phyloP scores from a whole-genome alignment of 2,113 vertebrate species.

The Larimichthys polyactis region DNA sequence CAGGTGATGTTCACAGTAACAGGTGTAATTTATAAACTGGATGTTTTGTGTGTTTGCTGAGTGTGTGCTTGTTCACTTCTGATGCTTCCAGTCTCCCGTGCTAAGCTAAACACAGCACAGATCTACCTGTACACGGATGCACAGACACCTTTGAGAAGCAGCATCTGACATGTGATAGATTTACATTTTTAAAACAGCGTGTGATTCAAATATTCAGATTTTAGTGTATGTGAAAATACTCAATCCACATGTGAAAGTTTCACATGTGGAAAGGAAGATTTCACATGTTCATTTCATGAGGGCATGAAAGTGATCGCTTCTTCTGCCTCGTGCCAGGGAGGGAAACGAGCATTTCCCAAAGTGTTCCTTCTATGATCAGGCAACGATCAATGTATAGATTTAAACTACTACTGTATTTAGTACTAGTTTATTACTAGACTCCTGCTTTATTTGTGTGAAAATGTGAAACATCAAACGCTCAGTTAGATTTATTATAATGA shows the following conservation, averaged over 20 bases:
- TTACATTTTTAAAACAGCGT: too few species aligned
- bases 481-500: background rate
- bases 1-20: background rate
- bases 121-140: too few species aligned
- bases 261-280: too few species aligned
- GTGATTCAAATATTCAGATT: too few species aligned
- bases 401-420: background rate
- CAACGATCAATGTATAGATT: too few species aligned
- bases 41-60: background rate
- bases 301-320: background rate
- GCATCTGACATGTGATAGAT: too few species aligned
- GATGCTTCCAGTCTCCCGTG: background rate
- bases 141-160: too few species aligned
- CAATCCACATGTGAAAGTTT: too few species aligned
- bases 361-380: background rate
- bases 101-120: background rate
- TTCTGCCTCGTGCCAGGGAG: background rate
- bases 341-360: background rate
- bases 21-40: background rate
- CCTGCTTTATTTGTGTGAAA: background rate
- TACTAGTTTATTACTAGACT: too few species aligned
- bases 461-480: background rate
- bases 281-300: too few species aligned
- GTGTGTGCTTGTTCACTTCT: background rate
- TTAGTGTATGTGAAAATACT: too few species aligned